These are phyloP conservation scores for Danio jaintianensis DNA, from an alignment of 2,797 vertebrate species.

Conservation along the genomic window DNA sequence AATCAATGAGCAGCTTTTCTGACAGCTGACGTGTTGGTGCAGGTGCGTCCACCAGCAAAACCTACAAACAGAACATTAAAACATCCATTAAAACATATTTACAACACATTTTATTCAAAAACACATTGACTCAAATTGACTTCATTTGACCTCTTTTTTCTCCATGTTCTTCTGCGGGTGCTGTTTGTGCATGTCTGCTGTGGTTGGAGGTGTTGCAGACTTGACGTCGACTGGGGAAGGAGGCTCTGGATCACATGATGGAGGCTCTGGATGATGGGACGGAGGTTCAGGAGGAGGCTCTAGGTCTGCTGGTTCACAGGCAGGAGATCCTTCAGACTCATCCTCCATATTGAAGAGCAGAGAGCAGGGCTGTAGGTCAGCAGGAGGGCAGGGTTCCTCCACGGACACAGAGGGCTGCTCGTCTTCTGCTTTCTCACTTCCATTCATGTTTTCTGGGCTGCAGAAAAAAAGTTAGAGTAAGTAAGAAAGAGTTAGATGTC, in stretches of 20 bases:
- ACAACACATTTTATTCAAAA: neutral
- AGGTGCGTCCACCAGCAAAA: constrained; percentile 80
- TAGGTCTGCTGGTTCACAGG: constrained; percentile 38
- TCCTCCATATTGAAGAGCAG: constrained; percentile 75
- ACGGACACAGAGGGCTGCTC: constrained; percentile 10
- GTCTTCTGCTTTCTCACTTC: constrained; percentile 20
- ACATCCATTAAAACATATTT: neutral
- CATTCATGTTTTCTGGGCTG: constrained; percentile 60
- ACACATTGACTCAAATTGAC: neutral
- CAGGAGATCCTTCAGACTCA: constrained; percentile 41
- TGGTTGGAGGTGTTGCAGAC: constrained; percentile 45
- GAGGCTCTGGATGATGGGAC: neutral
- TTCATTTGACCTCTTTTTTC: constrained; percentile 55
- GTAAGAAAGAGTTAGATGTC: too few relatives aligned
- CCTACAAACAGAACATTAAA: constrained; percentile 66
- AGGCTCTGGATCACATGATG: neutral
- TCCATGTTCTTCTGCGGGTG: constrained; percentile 36
- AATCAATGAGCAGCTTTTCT: constrained; percentile 87
- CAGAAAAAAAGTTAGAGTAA: neutral
- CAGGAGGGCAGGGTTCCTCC: constrained; percentile 43
- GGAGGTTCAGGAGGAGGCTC: constrained; percentile 12
- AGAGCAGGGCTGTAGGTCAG: constrained; percentile 60
- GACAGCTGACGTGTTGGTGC: constrained; percentile 67
- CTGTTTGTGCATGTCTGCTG: constrained; percentile 45
- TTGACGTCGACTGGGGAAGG: constrained; percentile 33